These are phyloP conservation scores for Adineta ricciae DNA, from an alignment of 2,888 invertebrate genomes.

Conservation along the genomic window DNA sequence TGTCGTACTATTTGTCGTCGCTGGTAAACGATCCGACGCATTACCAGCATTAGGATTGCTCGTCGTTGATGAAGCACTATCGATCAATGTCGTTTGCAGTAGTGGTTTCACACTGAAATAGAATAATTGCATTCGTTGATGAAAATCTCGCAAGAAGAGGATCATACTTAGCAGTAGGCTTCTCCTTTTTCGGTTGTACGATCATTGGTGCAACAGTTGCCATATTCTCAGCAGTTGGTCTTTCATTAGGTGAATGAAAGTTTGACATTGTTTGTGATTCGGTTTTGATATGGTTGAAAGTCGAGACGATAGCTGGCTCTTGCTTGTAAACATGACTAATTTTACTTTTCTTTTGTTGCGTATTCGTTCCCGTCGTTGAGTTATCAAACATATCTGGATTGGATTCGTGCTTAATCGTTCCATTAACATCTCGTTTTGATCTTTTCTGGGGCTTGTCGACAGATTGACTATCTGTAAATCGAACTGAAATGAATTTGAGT, in stretches of 20 bases:
- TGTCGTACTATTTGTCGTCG: not conserved
- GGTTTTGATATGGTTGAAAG: not conserved
- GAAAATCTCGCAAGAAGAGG: no score
- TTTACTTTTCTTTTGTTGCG: not conserved
- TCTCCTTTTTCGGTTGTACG: not conserved
- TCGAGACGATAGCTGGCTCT: not conserved
- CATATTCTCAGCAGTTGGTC: not conserved
- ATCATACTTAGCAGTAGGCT: not conserved
- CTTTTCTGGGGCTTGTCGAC: not conserved
- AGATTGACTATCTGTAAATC: not conserved
- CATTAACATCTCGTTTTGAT: not conserved
- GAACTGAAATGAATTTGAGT: not conserved
- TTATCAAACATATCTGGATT: not conserved
- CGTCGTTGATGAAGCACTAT: not conserved
- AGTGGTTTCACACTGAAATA: not conserved
- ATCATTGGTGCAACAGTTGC: not conserved
- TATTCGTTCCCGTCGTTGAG: not conserved
- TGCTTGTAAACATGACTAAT: not conserved
- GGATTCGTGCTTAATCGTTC: not conserved
- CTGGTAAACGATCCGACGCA: not conserved
- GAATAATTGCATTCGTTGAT: no score
- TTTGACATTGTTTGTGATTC: not conserved
- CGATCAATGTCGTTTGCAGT: not conserved
- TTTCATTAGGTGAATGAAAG: not conserved
- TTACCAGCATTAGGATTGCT: not conserved